A percentile compares a stretch with the other conserved stretches of the same genome.
phyloP scores from a whole-genome alignment of 2,797 vertebrate species.

The Gadopsis bispinosus region DNA sequence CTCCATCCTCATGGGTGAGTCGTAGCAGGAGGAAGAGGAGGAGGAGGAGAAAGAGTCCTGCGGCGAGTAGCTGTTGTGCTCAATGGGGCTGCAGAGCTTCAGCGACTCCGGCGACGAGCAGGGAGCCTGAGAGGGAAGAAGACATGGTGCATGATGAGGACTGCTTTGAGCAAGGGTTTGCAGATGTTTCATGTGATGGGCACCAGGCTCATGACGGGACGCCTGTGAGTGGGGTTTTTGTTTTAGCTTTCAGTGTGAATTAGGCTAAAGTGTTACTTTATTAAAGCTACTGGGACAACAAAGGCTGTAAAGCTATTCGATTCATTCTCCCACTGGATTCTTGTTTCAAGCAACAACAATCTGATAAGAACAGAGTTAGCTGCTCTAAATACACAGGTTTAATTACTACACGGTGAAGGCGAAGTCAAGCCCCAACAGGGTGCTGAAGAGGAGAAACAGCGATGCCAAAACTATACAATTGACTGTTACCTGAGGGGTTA shows the following conservation, averaged over 20 bases:
- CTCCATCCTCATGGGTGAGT: constrained; percentile 86
- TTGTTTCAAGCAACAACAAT: neutral
- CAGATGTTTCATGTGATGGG: constrained; percentile 13
- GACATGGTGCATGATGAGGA: constrained; percentile 8
- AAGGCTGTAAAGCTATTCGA: neutral
- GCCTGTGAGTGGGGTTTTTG: constrained; percentile 18
- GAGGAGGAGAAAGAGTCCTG: constrained; percentile 87
- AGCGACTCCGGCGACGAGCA: constrained; percentile 85
- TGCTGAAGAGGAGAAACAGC: neutral
- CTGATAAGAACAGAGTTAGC: neutral
- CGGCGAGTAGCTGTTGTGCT: constrained; percentile 87
- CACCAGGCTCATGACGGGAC: constrained; percentile 8
- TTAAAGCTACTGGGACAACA: neutral
- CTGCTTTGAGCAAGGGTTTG: neutral
- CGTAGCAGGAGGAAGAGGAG: constrained; percentile 85
- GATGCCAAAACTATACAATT: neutral
- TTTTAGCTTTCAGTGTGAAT: neutral
- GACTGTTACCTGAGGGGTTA: neutral
- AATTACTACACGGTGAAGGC: neutral
- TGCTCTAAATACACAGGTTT: neutral
- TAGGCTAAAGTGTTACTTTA: neutral
- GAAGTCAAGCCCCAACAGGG: neutral
- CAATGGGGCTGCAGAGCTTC: constrained; percentile 84
- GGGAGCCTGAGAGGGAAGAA: constrained; percentile 78
- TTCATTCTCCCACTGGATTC: neutral